These are phyloP conservation scores for Drosophila guanche DNA, from an alignment of 1,140 invertebrate genomes.

Conservation along the genomic window DNA sequence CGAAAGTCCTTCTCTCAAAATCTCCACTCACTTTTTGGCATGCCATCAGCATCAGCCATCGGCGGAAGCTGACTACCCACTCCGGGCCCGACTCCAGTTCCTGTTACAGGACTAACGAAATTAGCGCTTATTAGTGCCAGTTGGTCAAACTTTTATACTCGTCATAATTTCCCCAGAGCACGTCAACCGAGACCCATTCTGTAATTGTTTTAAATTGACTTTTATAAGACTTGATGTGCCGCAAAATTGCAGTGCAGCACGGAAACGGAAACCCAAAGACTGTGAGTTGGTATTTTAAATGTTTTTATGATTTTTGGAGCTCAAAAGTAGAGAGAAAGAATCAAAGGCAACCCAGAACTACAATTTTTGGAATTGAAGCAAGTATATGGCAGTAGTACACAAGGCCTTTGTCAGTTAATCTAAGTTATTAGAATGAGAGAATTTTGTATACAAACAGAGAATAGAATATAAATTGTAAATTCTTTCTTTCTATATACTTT, in stretches of 20 bases:
- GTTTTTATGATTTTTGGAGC: no score
- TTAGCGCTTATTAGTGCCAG: slow-evolving; percentile 80
- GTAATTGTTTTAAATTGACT: slow-evolving; percentile 77
- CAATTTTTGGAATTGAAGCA: no score
- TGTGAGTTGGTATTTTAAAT: slow-evolving; percentile 5
- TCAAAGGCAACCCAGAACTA: neutral
- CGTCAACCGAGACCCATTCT: slow-evolving; percentile 39
- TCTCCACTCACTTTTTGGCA: slow-evolving; percentile 47
- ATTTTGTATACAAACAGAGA: no score
- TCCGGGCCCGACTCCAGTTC: neutral
- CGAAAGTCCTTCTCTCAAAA: slow-evolving; percentile 50
- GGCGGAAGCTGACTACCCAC: slow-evolving; percentile 9
- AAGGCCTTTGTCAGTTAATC: no score
- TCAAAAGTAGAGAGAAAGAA: neutral
- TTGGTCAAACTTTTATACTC: slow-evolving; percentile 62
- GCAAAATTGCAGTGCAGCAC: slow-evolving; percentile 39
- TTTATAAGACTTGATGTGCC: slow-evolving; percentile 51
- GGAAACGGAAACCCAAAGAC: slow-evolving; percentile 42
- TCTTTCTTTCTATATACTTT: no score
- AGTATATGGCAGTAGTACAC: no score
- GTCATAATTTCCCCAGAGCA: slow-evolving; percentile 67
- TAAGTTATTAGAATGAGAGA: no score
- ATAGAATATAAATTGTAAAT: no score
- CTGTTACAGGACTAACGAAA: slow-evolving; percentile 68
- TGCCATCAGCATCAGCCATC: slow-evolving; percentile 37